A percentile compares a stretch with the other conserved stretches of the same genome.
These are phyloP conservation scores for Caradrina clavipalpis DNA, from an alignment of 2,888 invertebrate species.

Conservation along the genomic window DNA sequence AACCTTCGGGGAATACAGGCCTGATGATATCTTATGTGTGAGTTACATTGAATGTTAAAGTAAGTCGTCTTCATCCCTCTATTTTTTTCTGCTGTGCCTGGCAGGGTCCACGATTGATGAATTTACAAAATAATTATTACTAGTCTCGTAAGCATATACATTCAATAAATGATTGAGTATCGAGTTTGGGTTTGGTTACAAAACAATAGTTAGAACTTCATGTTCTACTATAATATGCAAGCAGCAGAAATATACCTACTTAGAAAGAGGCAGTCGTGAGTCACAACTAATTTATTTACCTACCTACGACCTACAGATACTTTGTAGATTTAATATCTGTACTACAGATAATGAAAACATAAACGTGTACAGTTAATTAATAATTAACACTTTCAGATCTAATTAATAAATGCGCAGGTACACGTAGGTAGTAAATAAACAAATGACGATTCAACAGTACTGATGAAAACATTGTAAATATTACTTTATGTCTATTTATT, in stretches of 20 bases:
- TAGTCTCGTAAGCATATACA: too few relatives aligned
- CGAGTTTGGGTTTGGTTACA: too few relatives aligned
- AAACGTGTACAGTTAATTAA: neutral
- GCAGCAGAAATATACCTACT: constrained; percentile 14
- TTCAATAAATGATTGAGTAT: too few relatives aligned
- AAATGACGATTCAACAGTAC: neutral
- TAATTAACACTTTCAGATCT: constrained; percentile 6
- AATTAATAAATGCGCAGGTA: constrained; percentile 30
- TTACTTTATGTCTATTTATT: neutral
- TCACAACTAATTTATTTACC: neutral
- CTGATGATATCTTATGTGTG: too few relatives aligned
- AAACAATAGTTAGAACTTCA: neutral
- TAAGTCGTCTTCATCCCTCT: too few relatives aligned
- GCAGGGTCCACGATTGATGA: too few relatives aligned
- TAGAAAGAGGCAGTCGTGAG: neutral
- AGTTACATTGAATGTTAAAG: too few relatives aligned
- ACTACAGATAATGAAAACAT: constrained; percentile 10
- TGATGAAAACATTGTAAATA: neutral
- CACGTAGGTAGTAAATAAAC: constrained; percentile 2
- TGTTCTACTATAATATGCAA: neutral
- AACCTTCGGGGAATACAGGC: too few relatives aligned
- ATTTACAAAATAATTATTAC: too few relatives aligned
- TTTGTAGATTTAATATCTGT: neutral
- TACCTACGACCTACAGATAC: constrained; percentile 7
- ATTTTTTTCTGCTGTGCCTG: too few relatives aligned